Evolutionary conservation across 2,888 invertebrate species (phyloP).

Genomic region (Esperia sulphurella): DNA sequence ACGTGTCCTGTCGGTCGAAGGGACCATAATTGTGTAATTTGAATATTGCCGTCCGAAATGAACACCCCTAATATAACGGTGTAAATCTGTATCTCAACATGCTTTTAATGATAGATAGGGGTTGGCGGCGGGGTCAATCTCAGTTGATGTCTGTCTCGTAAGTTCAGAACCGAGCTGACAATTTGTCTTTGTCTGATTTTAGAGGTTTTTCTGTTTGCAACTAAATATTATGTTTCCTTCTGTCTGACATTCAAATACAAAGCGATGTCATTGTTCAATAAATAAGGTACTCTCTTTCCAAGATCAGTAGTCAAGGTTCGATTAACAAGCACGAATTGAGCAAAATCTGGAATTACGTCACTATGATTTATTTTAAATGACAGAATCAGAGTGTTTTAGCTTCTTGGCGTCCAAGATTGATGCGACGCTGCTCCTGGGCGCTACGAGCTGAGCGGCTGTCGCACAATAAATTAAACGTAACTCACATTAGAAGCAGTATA

Average conservation of each 20-base stretch:
- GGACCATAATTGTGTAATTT: slow-evolving; percentile 8
- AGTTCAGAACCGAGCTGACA: too few species aligned
- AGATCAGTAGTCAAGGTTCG: too few species aligned
- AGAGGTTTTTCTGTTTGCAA: too few species aligned
- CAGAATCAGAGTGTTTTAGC: slow-evolving; percentile 35
- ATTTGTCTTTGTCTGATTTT: too few species aligned
- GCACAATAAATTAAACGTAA: slow-evolving; percentile 73
- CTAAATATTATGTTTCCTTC: too few species aligned
- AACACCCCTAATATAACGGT: neutral
- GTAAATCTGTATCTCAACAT: neutral
- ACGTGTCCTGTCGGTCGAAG: slow-evolving; percentile 19
- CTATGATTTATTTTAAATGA: slow-evolving; percentile 41
- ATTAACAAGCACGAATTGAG: neutral
- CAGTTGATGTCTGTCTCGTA: too few species aligned
- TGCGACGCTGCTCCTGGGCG: slow-evolving; percentile 49
- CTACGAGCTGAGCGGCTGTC: slow-evolving; percentile 66
- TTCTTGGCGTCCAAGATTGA: slow-evolving; percentile 60
- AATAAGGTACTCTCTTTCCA: too few species aligned
- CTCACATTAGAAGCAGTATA: slow-evolving; percentile 63
- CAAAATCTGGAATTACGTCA: slow-evolving; percentile 19
- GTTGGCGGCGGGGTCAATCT: too few species aligned
- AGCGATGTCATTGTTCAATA: too few species aligned
- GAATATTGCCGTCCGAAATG: neutral
- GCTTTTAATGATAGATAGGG: too few species aligned
- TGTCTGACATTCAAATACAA: too few species aligned